Evolutionary conservation across 1,140 invertebrate species (phyloP).

Genomic region (Halictus rubicundus): DNA sequence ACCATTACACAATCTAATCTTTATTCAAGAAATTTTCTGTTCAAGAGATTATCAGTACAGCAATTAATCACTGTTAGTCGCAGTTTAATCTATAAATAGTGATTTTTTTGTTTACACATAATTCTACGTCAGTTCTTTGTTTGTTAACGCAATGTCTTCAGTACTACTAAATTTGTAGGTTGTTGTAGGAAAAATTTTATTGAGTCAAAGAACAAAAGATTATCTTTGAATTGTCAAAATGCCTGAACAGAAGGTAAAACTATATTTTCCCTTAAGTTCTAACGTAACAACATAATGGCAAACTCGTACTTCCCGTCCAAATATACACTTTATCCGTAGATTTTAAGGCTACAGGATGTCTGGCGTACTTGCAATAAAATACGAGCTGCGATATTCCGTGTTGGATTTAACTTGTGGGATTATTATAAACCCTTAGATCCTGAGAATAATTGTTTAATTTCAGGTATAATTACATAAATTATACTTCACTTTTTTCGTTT

Average conservation of each 20-base stretch:
- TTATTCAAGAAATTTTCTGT: neutral
- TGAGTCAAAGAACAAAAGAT: neutral
- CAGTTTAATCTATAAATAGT: neutral
- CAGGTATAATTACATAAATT: conserved; percentile 79
- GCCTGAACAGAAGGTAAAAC: conserved; percentile 52
- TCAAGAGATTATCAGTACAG: neutral
- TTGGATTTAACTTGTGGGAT: conserved; percentile 85
- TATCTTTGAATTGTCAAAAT: conserved; percentile 29
- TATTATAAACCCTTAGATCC: conserved; percentile 85
- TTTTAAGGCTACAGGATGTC: conserved; percentile 79
- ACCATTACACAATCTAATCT: neutral
- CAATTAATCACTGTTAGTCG: neutral
- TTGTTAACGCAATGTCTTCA: neutral
- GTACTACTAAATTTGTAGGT: conserved; percentile 8
- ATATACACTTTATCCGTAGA: conserved; percentile 15
- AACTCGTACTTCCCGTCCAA: neutral
- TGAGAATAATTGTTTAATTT: conserved; percentile 84
- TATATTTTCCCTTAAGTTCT: neutral
- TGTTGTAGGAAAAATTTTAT: conserved; percentile 12
- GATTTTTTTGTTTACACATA: neutral
- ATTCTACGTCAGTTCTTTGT: conserved; percentile 12
- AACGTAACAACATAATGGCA: conserved; percentile 13
- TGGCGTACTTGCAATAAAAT: conserved; percentile 89
- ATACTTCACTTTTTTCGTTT: neutral
- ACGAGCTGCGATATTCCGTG: conserved; percentile 84